Evolutionary conservation across 2,888 invertebrate species (phyloP).

Genomic region (Amaurobius ferox): DNA sequence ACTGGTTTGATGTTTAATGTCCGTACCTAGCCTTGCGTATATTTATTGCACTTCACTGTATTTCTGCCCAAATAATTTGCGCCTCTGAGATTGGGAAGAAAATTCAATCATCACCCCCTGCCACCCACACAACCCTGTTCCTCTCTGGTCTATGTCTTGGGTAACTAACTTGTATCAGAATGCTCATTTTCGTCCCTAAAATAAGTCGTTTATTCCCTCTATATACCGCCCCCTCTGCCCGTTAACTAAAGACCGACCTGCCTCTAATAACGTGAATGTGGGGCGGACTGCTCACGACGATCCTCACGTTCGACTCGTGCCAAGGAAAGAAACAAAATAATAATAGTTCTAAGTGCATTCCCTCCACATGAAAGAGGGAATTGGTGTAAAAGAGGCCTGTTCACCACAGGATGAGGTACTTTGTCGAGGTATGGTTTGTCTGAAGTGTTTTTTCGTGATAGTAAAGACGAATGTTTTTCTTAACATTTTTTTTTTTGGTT

Average conservation of each 20-base stretch:
- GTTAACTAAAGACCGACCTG: constrained; percentile 26
- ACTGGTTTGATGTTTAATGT: too few relatives aligned
- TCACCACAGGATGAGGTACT: background rate
- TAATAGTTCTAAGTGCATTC: constrained; percentile 15
- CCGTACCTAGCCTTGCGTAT: too few relatives aligned
- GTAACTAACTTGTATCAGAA: background rate
- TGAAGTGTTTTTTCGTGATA: background rate
- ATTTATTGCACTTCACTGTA: too few relatives aligned
- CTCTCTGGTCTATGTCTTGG: background rate
- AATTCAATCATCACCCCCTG: too few relatives aligned
- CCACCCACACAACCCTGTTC: too few relatives aligned
- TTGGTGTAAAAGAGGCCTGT: constrained; percentile 23
- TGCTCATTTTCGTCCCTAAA: background rate
- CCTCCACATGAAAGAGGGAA: background rate
- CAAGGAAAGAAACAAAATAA: constrained; percentile 24
- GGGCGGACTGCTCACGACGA: constrained; percentile 20
- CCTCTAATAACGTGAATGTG: constrained; percentile 37
- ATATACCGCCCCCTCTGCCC: constrained; percentile 7
- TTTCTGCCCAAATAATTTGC: too few relatives aligned
- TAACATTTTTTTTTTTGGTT: too few relatives aligned
- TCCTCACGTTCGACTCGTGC: constrained; percentile 41
- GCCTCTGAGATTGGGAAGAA: too few relatives aligned
- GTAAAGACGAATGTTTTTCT: background rate
- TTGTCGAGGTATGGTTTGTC: background rate
- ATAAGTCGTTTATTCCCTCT: constrained; percentile 8